These are phyloP conservation scores for Unio pictorum DNA, from an alignment of 2,888 invertebrate genomes.

Conservation along the genomic window DNA sequence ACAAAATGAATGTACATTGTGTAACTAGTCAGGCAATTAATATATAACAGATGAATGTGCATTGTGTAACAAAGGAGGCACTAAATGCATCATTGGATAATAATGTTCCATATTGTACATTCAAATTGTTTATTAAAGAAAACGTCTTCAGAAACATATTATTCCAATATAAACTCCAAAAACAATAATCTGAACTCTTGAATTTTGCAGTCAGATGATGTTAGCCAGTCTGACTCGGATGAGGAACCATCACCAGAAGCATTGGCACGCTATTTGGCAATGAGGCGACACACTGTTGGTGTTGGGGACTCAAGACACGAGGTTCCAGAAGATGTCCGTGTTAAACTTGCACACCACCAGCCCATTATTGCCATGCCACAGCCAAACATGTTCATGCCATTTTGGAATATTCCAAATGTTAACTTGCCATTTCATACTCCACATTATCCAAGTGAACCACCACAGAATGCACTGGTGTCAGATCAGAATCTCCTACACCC, in stretches of 20 bases:
- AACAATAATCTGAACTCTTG: neutral
- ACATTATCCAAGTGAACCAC: constrained; percentile 24
- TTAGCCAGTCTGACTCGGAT: constrained; percentile 66
- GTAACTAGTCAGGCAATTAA: too few species aligned
- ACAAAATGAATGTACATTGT: too few species aligned
- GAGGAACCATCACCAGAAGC: constrained; percentile 72
- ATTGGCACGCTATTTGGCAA: constrained; percentile 75
- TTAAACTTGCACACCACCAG: constrained; percentile 66
- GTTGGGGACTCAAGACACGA: constrained; percentile 88
- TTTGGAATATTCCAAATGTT: constrained; percentile 79
- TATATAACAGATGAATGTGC: too few species aligned
- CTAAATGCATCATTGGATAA: too few species aligned
- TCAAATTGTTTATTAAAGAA: too few species aligned
- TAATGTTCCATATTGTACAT: too few species aligned
- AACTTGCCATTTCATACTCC: constrained; percentile 90
- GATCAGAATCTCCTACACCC: constrained; percentile 95
- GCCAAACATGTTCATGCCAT: constrained; percentile 55
- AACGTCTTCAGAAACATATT: too few species aligned
- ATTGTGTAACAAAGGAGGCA: too few species aligned
- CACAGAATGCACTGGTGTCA: constrained; percentile 80
- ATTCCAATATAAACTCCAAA: neutral
- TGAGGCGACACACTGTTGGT: constrained; percentile 93
- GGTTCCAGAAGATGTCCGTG: constrained; percentile 73
- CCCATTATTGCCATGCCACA: constrained; percentile 62
- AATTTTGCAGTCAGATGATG: constrained; percentile 49